Percentiles rank a stretch among this genome's conserved stretches.
These are phyloP conservation scores for Alentia gelatinosa DNA, from an alignment of 2,888 invertebrate genomes.

Conservation along the genomic window DNA sequence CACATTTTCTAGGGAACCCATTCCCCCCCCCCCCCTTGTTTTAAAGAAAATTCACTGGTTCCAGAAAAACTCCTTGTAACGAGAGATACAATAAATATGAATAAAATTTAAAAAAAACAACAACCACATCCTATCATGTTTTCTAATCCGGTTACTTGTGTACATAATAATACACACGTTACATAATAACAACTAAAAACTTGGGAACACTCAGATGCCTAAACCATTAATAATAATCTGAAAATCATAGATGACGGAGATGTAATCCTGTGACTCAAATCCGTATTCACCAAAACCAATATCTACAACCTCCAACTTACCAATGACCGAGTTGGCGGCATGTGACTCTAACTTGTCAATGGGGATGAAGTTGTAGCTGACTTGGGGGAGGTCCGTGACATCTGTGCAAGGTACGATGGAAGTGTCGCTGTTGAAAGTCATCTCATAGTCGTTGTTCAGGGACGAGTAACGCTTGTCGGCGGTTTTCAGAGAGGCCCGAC, in stretches of 20 bases:
- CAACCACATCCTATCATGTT: too few species aligned
- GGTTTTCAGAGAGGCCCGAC: conserved; percentile 91
- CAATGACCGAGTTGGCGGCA: conserved; percentile 86
- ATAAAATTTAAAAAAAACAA: too few species aligned
- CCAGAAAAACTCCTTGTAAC: too few species aligned
- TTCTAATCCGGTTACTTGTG: too few species aligned
- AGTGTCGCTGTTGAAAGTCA: conserved; percentile 91
- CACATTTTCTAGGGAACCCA: too few species aligned
- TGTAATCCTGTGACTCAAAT: neutral
- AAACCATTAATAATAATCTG: too few species aligned
- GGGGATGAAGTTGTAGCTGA: conserved; percentile 89
- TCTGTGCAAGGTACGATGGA: conserved; percentile 81
- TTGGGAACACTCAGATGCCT: too few species aligned
- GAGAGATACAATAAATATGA: too few species aligned
- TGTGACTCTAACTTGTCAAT: conserved; percentile 88
- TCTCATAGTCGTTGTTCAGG: conserved; percentile 96
- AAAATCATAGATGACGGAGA: neutral
- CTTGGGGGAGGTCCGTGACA: conserved; percentile 85
- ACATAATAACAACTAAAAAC: too few species aligned
- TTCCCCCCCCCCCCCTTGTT: too few species aligned
- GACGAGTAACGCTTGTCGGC: conserved; percentile 94
- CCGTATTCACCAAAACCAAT: neutral
- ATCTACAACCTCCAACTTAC: conserved; percentile 82
- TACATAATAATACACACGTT: too few species aligned
- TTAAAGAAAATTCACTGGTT: too few species aligned